phyloP scores from a whole-genome alignment of 2,113 vertebrate genomes.

The Drymodes brunneopygia region DNA sequence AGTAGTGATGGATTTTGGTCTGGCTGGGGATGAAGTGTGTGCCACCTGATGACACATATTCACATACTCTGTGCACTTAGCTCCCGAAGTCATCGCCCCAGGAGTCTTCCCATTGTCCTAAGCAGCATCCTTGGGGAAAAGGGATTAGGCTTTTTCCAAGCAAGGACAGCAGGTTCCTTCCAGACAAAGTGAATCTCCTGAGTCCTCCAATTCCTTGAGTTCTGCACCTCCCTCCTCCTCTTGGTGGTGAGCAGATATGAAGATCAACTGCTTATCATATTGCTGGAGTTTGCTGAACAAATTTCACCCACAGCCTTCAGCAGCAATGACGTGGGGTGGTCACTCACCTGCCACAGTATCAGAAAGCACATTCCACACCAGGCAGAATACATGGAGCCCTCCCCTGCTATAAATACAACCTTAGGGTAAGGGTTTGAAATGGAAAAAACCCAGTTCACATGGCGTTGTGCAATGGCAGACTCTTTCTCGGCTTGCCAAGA shows the following conservation, averaged over 20 bases:
- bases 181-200: background rate
- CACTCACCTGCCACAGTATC: background rate
- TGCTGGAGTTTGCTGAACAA: background rate
- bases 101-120: background rate
- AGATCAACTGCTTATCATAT: background rate
- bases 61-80: background rate
- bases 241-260: background rate
- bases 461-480: background rate
- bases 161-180: background rate
- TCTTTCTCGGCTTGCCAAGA: background rate
- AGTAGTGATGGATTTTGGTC: background rate
- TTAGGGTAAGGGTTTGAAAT: background rate
- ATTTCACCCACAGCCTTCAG: background rate
- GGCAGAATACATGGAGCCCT: background rate
- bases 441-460: background rate
- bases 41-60: background rate
- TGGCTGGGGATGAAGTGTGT: background rate
- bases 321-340: rapidly evolving
- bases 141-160: background rate
- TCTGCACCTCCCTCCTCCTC: background rate
- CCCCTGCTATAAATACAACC: background rate
- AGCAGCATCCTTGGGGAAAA: background rate
- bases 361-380: background rate
- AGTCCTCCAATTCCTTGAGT: background rate
- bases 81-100: background rate